These are phyloP conservation scores for Xenentodon cancila DNA, from an alignment of 2,797 vertebrate species.

Conservation along the genomic window DNA sequence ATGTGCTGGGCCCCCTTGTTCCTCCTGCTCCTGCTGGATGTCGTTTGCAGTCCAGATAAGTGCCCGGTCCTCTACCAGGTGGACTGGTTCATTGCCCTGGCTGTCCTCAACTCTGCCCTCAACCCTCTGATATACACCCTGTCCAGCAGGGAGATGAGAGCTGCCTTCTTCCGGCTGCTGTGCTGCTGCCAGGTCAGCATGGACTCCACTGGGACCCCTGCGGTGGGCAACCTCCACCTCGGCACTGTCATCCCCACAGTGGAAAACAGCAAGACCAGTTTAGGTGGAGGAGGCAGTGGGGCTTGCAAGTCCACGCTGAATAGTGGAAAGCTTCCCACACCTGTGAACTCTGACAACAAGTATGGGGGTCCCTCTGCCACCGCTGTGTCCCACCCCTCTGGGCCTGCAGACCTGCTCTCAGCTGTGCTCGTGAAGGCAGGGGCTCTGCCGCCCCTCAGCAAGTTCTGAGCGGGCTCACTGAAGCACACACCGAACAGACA, in stretches of 20 bases:
- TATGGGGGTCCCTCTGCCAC: conserved; percentile 58
- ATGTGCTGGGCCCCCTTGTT: conserved; percentile 85
- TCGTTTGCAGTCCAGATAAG: conserved; percentile 76
- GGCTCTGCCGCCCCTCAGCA: conserved; percentile 75
- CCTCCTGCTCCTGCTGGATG: conserved; percentile 81
- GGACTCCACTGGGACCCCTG: conserved; percentile 54
- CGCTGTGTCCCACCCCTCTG: conserved; percentile 56
- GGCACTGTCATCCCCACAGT: conserved; percentile 75
- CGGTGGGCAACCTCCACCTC: conserved; percentile 57
- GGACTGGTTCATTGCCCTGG: conserved; percentile 84
- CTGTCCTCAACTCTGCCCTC: conserved; percentile 85
- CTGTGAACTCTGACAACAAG: conserved; percentile 69
- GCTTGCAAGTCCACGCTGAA: conserved; percentile 50
- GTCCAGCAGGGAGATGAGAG: conserved; percentile 84
- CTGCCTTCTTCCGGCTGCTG: conserved; percentile 79
- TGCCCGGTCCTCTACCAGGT: conserved; percentile 81
- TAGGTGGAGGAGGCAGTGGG: conserved; percentile 62
- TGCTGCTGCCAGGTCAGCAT: conserved; percentile 74
- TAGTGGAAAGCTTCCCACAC: conserved; percentile 59
- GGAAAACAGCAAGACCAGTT: conserved; percentile 82
- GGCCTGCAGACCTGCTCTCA: conserved; percentile 80
- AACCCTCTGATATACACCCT: conserved; percentile 86
- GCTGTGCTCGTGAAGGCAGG: conserved; percentile 82
- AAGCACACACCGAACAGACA: conserved; percentile 17
- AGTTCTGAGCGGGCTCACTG: conserved; percentile 69